These are phyloP conservation scores for Hycleus phaleratus DNA, from an alignment of 1,140 invertebrate species.

Conservation along the genomic window DNA sequence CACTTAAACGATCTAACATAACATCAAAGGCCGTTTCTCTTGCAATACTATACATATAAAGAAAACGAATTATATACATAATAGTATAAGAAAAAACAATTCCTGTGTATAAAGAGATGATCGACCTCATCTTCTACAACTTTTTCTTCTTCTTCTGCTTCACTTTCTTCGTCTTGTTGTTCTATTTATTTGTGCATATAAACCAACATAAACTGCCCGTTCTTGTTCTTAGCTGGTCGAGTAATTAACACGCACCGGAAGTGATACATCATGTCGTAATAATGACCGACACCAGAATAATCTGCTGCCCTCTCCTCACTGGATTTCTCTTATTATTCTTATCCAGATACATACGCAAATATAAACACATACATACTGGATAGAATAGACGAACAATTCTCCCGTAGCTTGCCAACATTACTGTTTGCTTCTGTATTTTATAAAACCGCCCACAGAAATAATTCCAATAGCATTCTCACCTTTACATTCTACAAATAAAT, in stretches of 20 bases:
- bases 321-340: constrained; percentile 14
- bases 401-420: no score
- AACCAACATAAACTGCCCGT: constrained; percentile 27
- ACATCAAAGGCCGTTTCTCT: constrained; percentile 12
- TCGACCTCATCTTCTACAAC: constrained; percentile 22
- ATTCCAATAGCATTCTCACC: no score
- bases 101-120: constrained; percentile 19
- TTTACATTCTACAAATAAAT: no score
- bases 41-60: neutral
- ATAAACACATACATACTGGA: neutral
- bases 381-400: neutral
- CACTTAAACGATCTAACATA: constrained; percentile 17
- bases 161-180: neutral
- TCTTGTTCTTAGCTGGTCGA: constrained; percentile 37
- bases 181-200: neutral
- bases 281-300: constrained; percentile 41
- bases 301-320: constrained; percentile 4
- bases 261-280: constrained; percentile 43
- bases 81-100: constrained; percentile 22
- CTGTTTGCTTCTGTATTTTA: no score
- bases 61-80: neutral
- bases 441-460: no score
- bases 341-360: constrained; percentile 9
- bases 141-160: constrained; percentile 1
- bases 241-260: constrained; percentile 42